Conservation (phyloP, 2,888 invertebrate species). For the Magallana nippona region DNA sequence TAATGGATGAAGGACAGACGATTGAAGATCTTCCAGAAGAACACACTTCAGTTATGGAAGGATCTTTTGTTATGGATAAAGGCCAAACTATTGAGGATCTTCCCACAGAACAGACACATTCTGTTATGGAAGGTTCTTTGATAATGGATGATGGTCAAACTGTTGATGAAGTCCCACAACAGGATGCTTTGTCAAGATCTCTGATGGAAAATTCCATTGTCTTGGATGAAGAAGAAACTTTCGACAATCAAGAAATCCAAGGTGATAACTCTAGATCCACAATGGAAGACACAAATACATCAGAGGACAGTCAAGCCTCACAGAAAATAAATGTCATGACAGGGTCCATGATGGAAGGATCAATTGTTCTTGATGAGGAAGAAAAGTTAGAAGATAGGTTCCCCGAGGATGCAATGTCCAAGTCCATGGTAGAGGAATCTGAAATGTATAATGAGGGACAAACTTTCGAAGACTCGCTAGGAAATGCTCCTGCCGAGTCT, state of each 20-base stretch:
- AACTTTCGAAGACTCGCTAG: background rate
- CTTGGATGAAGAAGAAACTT: slow-evolving; percentile 45
- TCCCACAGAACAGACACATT: slow-evolving; percentile 8
- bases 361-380: slow-evolving; percentile 28
- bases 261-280: slow-evolving; percentile 22
- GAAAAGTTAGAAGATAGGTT: slow-evolving; percentile 37
- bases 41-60: slow-evolving; percentile 41
- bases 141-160: slow-evolving; percentile 47
- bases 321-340: slow-evolving; percentile 4
- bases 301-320: slow-evolving; percentile 28
- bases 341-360: slow-evolving; percentile 33
- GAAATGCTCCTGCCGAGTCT: background rate
- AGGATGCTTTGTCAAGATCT: slow-evolving; percentile 34
- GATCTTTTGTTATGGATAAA: slow-evolving; percentile 46
- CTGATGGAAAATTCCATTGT: slow-evolving; percentile 44
- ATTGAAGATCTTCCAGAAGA: slow-evolving; percentile 26
- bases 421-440: slow-evolving; percentile 32
- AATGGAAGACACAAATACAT: slow-evolving; percentile 30
- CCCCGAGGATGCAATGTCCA: slow-evolving; percentile 24
- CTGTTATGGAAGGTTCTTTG: slow-evolving; percentile 45
- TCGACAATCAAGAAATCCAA: slow-evolving; percentile 41
- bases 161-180: slow-evolving; percentile 28
- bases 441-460: background rate
- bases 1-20: slow-evolving; percentile 46
- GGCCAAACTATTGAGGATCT: slow-evolving; percentile 46